phyloP scores from a whole-genome alignment of 2,113 vertebrate genomes.

The Gymnocephalus cernua region DNA sequence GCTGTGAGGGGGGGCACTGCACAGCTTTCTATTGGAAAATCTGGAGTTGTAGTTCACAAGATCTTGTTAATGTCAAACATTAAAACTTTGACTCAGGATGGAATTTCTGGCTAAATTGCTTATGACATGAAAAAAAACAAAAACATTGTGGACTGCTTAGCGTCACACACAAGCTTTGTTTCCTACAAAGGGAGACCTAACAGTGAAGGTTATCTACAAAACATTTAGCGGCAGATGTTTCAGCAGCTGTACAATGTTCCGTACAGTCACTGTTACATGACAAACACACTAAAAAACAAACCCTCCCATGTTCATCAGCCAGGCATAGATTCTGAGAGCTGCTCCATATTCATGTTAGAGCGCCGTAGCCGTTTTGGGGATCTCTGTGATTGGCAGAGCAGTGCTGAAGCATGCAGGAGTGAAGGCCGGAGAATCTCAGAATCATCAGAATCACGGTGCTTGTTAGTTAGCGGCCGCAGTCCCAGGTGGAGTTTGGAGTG shows the following conservation, averaged over 20 bases:
- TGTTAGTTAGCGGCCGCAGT: slow-evolving; percentile 36
- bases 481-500: slow-evolving; percentile 32
- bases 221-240: slow-evolving; percentile 28
- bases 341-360: slow-evolving; percentile 60
- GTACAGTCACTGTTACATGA: not conserved
- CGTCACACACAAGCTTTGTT: not conserved
- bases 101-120: not conserved
- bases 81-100: not conserved
- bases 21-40: slow-evolving; percentile 3
- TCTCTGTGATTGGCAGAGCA: slow-evolving; percentile 44
- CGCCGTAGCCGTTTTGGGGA: not conserved
- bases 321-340: slow-evolving; percentile 24
- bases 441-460: slow-evolving; percentile 51
- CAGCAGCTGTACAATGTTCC: slow-evolving; percentile 30
- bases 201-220: slow-evolving; percentile 11
- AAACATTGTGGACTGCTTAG: not conserved
- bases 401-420: slow-evolving; percentile 27
- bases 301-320: slow-evolving; percentile 10
- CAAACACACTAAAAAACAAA: not conserved
- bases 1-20: slow-evolving; percentile 8
- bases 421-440: slow-evolving; percentile 44
- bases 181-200: not conserved
- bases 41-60: slow-evolving; percentile 3
- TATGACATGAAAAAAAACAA: not conserved
- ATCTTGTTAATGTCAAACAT: slow-evolving; percentile 20